Percentiles rank a stretch among this genome's conserved stretches.
phyloP scores from a whole-genome alignment of 2,113 vertebrate species.

The Bubo bubo region DNA sequence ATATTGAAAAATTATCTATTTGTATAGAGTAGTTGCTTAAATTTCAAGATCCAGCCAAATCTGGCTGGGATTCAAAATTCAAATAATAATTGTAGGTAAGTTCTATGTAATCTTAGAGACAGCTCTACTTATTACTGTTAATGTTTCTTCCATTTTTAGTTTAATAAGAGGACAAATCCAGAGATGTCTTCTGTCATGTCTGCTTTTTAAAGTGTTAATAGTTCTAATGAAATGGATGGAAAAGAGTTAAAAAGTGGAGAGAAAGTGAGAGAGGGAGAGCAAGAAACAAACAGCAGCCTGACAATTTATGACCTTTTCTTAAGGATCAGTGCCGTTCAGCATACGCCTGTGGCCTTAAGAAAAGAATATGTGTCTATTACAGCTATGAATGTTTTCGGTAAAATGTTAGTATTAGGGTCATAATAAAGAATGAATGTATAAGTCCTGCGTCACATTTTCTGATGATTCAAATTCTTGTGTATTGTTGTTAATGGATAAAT shows the following conservation, averaged over 20 bases:
- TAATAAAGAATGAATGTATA: neutral
- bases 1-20: neutral
- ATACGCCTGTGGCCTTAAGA: neutral
- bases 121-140: neutral
- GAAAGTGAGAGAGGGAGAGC: neutral
- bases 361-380: neutral
- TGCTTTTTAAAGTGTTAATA: neutral
- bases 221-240: neutral
- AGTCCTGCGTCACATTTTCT: neutral
- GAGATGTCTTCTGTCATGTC: neutral
- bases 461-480: neutral
- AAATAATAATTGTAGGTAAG: neutral
- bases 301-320: neutral
- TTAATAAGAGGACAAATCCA: neutral
- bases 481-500: neutral
- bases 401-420: neutral
- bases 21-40: neutral
- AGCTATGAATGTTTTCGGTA: neutral
- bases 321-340: neutral
- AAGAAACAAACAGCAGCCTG: neutral
- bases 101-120: neutral
- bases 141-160: constrained; percentile 2
- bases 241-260: neutral
- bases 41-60: neutral
- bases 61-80: constrained; percentile 13